A percentile compares a stretch with the other conserved stretches of the same genome.
phyloP scores from a whole-genome alignment of 1,140 invertebrate genomes.

The Polypedilum pembai region DNA sequence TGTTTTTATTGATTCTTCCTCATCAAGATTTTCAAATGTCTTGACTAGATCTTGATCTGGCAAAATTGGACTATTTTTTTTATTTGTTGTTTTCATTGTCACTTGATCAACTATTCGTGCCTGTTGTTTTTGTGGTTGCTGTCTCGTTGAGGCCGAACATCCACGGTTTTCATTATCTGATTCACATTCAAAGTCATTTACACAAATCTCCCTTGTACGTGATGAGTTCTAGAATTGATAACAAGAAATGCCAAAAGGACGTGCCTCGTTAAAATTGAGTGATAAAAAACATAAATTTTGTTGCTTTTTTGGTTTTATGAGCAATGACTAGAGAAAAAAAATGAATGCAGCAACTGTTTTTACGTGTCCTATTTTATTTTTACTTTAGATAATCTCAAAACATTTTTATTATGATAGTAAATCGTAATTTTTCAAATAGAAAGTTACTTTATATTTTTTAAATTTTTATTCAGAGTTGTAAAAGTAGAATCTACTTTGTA shows the following conservation, averaged over 20 bases:
- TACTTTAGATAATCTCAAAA: too few relatives aligned
- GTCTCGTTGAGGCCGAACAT: not conserved
- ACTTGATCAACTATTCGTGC: not conserved
- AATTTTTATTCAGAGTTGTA: too few relatives aligned
- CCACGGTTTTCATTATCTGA: not conserved
- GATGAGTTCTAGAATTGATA: constrained; percentile 6
- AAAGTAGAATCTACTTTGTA: too few relatives aligned
- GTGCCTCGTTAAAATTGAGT: not conserved
- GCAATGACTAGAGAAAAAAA: too few relatives aligned
- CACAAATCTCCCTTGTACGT: not conserved
- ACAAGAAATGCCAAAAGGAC: not conserved
- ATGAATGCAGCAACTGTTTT: too few relatives aligned
- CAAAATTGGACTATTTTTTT: not conserved
- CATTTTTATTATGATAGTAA: too few relatives aligned
- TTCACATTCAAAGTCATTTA: not conserved
- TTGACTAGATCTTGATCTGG: not conserved
- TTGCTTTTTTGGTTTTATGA: too few relatives aligned
- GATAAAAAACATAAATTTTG: too few relatives aligned
- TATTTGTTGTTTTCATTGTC: not conserved
- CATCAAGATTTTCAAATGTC: not conserved
- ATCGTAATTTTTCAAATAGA: too few relatives aligned
- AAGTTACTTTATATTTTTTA: too few relatives aligned
- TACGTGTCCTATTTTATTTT: too few relatives aligned
- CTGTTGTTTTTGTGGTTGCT: not conserved
- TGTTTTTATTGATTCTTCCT: not conserved